phyloP scores from a whole-genome alignment of 2,888 invertebrate genomes.

The Polydrusus tereticollis region DNA sequence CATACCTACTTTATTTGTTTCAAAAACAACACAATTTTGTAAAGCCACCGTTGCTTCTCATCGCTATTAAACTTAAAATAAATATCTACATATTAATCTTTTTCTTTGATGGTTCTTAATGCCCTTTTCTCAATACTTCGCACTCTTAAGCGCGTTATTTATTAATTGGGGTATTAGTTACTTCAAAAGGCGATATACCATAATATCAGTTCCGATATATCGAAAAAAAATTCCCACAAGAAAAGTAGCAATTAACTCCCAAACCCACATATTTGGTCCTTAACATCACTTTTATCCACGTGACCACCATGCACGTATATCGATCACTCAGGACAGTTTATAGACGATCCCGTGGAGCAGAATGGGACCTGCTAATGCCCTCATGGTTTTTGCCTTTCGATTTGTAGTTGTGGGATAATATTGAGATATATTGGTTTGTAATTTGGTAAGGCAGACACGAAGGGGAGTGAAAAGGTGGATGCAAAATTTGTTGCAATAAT shows the following conservation, averaged over 20 bases:
- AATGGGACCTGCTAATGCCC: conserved; percentile 40
- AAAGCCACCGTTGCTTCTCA: too few species aligned
- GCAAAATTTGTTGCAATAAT: not conserved
- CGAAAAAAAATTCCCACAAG: conserved; percentile 45
- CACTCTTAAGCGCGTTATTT: too few species aligned
- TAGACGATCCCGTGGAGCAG: conserved; percentile 19
- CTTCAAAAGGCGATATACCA: not conserved
- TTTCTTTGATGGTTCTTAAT: too few species aligned
- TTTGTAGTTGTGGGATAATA: conserved; percentile 34
- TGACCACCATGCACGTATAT: conserved; percentile 49
- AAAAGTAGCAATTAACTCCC: conserved; percentile 49
- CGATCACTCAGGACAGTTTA: conserved; percentile 32
- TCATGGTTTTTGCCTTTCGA: conserved; percentile 35
- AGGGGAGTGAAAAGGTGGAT: not conserved
- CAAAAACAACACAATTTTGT: too few species aligned
- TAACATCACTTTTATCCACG: conserved; percentile 40
- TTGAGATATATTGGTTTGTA: conserved; percentile 22
- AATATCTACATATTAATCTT: too few species aligned
- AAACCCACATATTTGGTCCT: conserved; percentile 38
- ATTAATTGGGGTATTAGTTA: not conserved
- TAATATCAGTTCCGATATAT: conserved; percentile 12
- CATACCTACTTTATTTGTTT: too few species aligned
- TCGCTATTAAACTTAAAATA: too few species aligned
- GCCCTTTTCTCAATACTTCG: too few species aligned
- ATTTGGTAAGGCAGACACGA: not conserved